Conservation (phyloP, 2,888 invertebrate species). For the Diplazon laetatorius region DNA sequence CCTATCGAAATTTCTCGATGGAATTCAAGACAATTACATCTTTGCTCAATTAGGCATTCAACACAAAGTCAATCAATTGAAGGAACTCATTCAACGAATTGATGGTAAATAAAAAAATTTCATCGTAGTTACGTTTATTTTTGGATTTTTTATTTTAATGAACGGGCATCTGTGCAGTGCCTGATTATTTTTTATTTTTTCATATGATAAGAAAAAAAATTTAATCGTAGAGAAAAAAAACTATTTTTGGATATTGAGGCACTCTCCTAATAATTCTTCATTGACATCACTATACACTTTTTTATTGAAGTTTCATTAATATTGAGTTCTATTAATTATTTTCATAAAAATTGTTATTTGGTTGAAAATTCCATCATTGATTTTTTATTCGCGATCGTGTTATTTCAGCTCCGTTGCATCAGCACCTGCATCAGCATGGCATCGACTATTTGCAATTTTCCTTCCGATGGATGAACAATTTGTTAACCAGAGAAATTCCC, state of each 20-base stretch:
- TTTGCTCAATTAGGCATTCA: constrained; percentile 99
- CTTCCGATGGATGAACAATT: constrained; percentile 99
- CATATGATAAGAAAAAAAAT: too few relatives aligned
- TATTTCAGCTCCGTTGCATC: constrained; percentile 90
- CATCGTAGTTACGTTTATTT: too few relatives aligned
- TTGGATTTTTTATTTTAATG: too few relatives aligned
- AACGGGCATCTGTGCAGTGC: background rate
- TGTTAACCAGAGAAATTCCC: constrained; percentile 98
- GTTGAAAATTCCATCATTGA: too few relatives aligned
- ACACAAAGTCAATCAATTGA: constrained; percentile 97
- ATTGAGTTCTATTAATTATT: too few relatives aligned
- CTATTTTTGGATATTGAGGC: too few relatives aligned
- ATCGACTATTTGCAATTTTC: constrained; percentile 99
- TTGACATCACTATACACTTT: too few relatives aligned
- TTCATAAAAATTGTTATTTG: background rate
- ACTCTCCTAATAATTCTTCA: too few relatives aligned
- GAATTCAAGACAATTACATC: constrained; percentile 99
- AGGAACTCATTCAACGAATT: constrained; percentile 97
- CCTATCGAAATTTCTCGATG: constrained; percentile 97
- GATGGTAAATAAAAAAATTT: constrained; percentile 86
- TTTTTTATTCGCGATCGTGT: background rate
- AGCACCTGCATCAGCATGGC: constrained; percentile 95
- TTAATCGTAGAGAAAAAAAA: too few relatives aligned
- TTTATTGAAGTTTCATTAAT: too few relatives aligned
- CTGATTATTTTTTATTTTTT: too few relatives aligned